Conservation (phyloP, 1,140 invertebrate species). For the Sinonovacula constricta region DNA sequence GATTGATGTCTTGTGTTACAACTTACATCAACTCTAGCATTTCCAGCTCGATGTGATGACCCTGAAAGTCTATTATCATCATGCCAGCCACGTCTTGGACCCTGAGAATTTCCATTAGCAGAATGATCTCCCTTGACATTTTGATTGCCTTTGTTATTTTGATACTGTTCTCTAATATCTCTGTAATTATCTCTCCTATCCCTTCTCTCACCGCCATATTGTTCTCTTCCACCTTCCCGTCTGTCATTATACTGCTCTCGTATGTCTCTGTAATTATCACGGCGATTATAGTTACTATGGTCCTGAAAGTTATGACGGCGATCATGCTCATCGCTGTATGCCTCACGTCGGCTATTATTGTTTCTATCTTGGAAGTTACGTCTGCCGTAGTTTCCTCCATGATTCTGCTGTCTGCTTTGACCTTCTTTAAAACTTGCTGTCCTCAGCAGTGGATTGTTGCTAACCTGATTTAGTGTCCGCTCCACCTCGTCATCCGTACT, state of each 20-base stretch:
- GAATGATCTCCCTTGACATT: not conserved
- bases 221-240: not conserved
- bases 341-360: not conserved
- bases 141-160: not conserved
- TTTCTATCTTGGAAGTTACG: not conserved
- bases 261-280: slow-evolving; percentile 40
- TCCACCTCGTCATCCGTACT: slow-evolving; percentile 28
- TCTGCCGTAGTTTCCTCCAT: not conserved
- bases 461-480: not conserved
- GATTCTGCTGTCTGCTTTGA: not conserved
- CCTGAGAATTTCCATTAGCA: not conserved
- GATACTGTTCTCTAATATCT: slow-evolving; percentile 35
- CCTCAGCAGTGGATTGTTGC: slow-evolving; percentile 40
- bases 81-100: not conserved
- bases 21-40: too few relatives aligned
- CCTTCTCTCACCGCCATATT: not conserved
- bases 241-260: slow-evolving; percentile 21
- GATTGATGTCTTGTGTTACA: too few relatives aligned
- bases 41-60: too few relatives aligned
- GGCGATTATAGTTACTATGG: slow-evolving; percentile 13
- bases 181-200: slow-evolving; percentile 44
- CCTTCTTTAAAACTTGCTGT: too few relatives aligned
- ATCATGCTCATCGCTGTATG: slow-evolving; percentile 4
- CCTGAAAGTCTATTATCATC: too few relatives aligned
- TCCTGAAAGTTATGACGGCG: not conserved